These are phyloP conservation scores for Osedax frankpressi DNA, from an alignment of 2,888 invertebrate genomes.

Conservation along the genomic window DNA sequence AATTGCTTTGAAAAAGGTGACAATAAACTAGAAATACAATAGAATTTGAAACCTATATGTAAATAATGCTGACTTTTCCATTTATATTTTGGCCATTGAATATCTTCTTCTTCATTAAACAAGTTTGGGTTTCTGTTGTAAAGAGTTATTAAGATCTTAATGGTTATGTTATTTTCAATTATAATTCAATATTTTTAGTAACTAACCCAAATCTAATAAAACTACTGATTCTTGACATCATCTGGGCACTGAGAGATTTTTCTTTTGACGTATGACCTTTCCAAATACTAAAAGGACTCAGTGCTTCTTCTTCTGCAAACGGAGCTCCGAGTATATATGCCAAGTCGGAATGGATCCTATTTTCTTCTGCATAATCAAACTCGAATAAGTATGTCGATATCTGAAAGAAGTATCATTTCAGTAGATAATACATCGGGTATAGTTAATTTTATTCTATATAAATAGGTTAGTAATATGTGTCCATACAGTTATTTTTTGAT, in stretches of 20 bases:
- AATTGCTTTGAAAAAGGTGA: too few species aligned
- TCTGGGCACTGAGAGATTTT: not conserved
- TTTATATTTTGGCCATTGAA: conserved; percentile 75
- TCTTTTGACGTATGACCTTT: not conserved
- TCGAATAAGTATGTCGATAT: not conserved
- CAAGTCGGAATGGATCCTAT: not conserved
- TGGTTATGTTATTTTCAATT: too few species aligned
- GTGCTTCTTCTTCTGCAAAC: not conserved
- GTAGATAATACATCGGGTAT: too few species aligned
- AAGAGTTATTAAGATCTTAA: too few species aligned
- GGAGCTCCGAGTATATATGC: not conserved
- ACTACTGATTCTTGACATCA: not conserved
- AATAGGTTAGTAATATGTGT: too few species aligned
- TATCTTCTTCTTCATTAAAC: conserved; percentile 17
- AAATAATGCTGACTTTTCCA: conserved; percentile 52
- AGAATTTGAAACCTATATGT: conserved; percentile 26
- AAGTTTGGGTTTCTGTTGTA: not conserved
- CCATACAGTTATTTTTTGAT: too few species aligned
- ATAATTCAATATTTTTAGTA: too few species aligned
- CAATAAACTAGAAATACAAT: too few species aligned
- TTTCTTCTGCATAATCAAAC: not conserved
- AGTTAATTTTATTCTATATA: too few species aligned
- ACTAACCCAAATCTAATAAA: not conserved
- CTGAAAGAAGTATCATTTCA: not conserved
- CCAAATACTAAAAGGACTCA: not conserved